Conservation (phyloP, 1,140 invertebrate genomes). For the Drosophila santomea region DNA sequence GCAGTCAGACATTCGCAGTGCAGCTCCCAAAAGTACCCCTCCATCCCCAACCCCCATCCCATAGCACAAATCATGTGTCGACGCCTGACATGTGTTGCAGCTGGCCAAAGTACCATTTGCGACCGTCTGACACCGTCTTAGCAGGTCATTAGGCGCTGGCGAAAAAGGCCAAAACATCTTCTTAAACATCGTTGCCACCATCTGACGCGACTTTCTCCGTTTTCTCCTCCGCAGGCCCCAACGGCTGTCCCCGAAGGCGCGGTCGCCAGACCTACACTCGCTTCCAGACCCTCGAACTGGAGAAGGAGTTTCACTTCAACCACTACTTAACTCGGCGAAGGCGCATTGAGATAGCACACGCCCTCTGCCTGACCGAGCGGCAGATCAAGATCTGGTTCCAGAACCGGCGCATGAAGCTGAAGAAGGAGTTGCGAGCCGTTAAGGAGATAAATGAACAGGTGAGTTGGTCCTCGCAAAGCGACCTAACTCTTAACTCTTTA, state of each 20-base stretch:
- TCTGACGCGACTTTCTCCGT: slow-evolving; percentile 61
- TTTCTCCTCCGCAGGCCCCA: slow-evolving; percentile 91
- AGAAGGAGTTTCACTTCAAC: slow-evolving; percentile 99
- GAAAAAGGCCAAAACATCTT: slow-evolving; percentile 42
- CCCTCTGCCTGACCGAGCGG: slow-evolving; percentile 96
- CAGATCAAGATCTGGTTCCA: slow-evolving; percentile 99
- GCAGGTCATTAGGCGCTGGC: slow-evolving; percentile 71
- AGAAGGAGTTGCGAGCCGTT: slow-evolving; percentile 96
- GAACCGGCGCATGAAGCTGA: slow-evolving; percentile 98
- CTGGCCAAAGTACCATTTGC: slow-evolving; percentile 49
- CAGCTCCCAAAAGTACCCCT: slow-evolving; percentile 8
- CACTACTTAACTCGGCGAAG: slow-evolving; percentile 97
- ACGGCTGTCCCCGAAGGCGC: slow-evolving; percentile 96
- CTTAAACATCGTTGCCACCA: slow-evolving; percentile 3
- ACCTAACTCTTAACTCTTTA: neutral
- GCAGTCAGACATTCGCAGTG: slow-evolving; percentile 56
- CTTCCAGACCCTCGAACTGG: slow-evolving; percentile 96
- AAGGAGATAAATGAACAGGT: slow-evolving; percentile 98
- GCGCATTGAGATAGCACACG: slow-evolving; percentile 98
- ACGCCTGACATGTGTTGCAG: slow-evolving; percentile 59
- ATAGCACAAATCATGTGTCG: slow-evolving; percentile 59
- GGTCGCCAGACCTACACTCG: slow-evolving; percentile 98
- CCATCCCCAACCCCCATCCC: slow-evolving; percentile 22
- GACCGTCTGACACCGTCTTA: slow-evolving; percentile 55
- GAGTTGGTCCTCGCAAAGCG: slow-evolving; percentile 9